phyloP scores from a whole-genome alignment of 2,113 vertebrate species.

The Potamarius usumacintae region DNA sequence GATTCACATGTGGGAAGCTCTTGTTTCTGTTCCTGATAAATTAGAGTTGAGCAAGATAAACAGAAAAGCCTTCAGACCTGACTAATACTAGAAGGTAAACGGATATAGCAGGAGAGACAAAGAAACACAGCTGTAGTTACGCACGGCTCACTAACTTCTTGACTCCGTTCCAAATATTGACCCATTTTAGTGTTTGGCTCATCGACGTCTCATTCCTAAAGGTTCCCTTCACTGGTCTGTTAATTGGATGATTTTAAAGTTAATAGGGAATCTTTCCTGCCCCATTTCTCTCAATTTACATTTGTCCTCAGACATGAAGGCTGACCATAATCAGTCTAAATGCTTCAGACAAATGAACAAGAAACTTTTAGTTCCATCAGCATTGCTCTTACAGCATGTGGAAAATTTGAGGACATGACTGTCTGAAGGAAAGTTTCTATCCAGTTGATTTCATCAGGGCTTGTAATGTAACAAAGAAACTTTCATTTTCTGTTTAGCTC shows the following conservation, averaged over 20 bases:
- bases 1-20: not conserved
- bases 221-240: not conserved
- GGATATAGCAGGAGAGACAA: not conserved
- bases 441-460: conserved; percentile 8
- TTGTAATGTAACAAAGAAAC: not conserved
- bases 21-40: not conserved
- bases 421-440: conserved; percentile 22
- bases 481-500: not conserved
- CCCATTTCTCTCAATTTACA: not conserved
- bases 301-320: not conserved
- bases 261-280: conserved; percentile 5
- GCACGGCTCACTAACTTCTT: conserved; percentile 5
- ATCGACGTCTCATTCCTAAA: conserved; percentile 16
- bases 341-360: not conserved
- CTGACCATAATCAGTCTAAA: conserved; percentile 8
- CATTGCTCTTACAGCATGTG: not conserved
- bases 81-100: conserved; percentile 11
- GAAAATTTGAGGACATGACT: not conserved
- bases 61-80: not conserved
- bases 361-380: not conserved
- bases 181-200: conserved; percentile 2
- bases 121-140: not conserved
- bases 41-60: not conserved
- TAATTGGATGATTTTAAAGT: conserved; percentile 30
- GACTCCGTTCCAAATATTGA: conserved; percentile 28